phyloP scores from a whole-genome alignment of 2,888 invertebrate species.

The Acrocyrtus sp. region DNA sequence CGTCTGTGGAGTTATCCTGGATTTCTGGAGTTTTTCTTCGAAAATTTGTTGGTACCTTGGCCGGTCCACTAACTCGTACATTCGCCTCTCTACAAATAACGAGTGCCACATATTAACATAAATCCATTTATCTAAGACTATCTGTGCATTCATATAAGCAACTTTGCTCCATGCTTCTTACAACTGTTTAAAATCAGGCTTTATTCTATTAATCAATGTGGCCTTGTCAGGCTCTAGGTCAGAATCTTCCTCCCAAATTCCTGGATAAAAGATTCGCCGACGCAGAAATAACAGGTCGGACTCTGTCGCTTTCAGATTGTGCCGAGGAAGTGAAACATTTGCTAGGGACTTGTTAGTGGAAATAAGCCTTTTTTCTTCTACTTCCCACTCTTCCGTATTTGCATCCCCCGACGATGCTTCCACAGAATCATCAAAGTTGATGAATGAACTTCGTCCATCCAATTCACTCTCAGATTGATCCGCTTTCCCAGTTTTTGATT shows the following conservation, averaged over 20 bases:
- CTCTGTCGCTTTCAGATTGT: constrained; percentile 30
- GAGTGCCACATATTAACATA: neutral
- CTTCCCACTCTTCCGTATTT: neutral
- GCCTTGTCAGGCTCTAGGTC: constrained; percentile 17
- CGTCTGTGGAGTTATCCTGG: too few species aligned
- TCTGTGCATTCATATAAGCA: neutral
- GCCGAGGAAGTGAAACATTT: neutral
- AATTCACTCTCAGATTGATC: too few species aligned
- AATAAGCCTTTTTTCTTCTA: too few species aligned
- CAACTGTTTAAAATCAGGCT: too few species aligned
- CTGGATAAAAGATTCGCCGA: constrained; percentile 32
- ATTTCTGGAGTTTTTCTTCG: too few species aligned
- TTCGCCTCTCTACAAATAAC: neutral
- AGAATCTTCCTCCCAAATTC: constrained; percentile 43
- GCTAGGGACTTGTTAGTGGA: neutral
- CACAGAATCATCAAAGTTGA: neutral
- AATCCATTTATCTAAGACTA: neutral
- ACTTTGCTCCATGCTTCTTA: too few species aligned
- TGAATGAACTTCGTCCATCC: neutral
- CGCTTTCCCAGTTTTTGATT: neutral
- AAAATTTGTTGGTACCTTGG: too few species aligned
- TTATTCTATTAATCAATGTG: neutral
- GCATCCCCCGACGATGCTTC: neutral
- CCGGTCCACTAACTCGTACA: too few species aligned
- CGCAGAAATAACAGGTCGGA: constrained; percentile 30